Evolutionary conservation across 2,797 vertebrate genomes (phyloP).

Genomic region (Pangasius djambal): DNA sequence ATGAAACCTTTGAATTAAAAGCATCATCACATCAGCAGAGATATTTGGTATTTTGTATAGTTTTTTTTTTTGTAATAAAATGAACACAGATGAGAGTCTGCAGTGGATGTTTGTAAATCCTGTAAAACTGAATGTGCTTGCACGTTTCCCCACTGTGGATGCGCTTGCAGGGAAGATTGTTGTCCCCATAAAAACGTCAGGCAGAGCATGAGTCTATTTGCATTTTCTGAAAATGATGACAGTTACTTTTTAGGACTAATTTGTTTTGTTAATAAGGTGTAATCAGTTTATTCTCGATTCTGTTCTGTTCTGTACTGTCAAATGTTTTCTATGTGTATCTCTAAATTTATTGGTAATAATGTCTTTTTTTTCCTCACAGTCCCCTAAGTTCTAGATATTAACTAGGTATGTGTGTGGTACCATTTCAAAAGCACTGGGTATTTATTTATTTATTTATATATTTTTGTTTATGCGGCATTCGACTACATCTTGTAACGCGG

Average conservation of each 20-base stretch:
- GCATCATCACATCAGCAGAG: background rate
- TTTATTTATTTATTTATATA: background rate
- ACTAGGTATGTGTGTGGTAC: background rate
- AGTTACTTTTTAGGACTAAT: background rate
- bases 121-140: slow-evolving; percentile 38
- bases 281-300: background rate
- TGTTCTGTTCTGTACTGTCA: slow-evolving; percentile 11
- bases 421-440: background rate
- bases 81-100: background rate
- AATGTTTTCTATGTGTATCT: slow-evolving; percentile 6
- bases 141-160: slow-evolving; percentile 45
- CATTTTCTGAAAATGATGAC: background rate
- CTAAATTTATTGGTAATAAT: background rate
- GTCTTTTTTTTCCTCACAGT: background rate
- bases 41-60: background rate
- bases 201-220: slow-evolving; percentile 27
- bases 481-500: background rate
- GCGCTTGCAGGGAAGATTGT: slow-evolving; percentile 20
- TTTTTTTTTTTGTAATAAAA: slow-evolving; percentile 10
- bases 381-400: background rate
- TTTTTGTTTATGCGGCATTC: background rate
- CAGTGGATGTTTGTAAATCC: slow-evolving; percentile 39
- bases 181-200: background rate
- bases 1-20: slow-evolving; percentile 13
- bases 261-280: slow-evolving; percentile 13